Conservation (phyloP, 2,797 vertebrate genomes). For the Centroberyx gerrardi region DNA sequence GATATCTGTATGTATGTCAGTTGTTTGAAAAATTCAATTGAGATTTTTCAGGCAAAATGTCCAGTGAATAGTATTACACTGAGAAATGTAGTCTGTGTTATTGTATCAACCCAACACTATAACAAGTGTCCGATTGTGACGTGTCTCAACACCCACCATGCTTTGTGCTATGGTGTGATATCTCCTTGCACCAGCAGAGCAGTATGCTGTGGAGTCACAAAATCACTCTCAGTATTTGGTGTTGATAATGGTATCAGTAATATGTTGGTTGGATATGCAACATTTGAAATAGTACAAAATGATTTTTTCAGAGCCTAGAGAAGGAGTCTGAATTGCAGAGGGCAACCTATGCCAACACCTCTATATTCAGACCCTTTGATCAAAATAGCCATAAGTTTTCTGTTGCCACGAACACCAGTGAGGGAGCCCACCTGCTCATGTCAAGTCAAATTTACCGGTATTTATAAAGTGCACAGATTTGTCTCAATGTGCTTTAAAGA, state of each 20-base stretch:
- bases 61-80: conserved; percentile 8
- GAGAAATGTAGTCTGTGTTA: conserved; percentile 7
- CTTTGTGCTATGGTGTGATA: conserved; percentile 69
- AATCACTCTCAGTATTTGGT: conserved; percentile 19
- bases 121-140: conserved; percentile 78
- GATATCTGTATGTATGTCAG: too few species aligned
- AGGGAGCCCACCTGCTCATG: background rate
- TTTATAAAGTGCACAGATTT: background rate
- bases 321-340: conserved; percentile 3
- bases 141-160: conserved; percentile 45
- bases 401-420: conserved; percentile 51
- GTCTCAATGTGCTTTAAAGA: too few species aligned
- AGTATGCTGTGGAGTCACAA: conserved; percentile 21
- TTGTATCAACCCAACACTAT: conserved; percentile 16
- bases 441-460: background rate
- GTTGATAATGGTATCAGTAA: background rate
- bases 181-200: conserved; percentile 63
- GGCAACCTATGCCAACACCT: conserved; percentile 29
- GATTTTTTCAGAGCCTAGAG: background rate
- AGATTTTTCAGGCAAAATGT: too few species aligned
- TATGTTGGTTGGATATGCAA: background rate
- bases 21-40: too few species aligned
- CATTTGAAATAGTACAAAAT: background rate
- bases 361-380: conserved; percentile 26
- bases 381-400: conserved; percentile 36